These are phyloP conservation scores for Petromus typicus DNA, from an alignment of 2,113 vertebrate species.

Conservation along the genomic window DNA sequence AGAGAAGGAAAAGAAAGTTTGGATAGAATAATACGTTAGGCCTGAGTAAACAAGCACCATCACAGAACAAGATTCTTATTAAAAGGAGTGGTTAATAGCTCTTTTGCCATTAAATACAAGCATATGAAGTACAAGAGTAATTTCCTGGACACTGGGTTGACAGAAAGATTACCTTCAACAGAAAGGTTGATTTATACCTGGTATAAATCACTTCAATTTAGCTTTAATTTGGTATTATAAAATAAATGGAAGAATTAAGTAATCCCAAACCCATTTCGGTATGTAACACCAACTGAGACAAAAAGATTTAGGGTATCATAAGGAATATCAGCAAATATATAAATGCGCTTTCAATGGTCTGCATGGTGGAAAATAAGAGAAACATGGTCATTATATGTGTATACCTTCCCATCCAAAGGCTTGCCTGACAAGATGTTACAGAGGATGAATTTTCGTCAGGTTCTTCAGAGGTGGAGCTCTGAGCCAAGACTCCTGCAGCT, in stretches of 20 bases:
- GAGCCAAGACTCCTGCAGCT: constrained; percentile 91
- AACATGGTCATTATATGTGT: background rate
- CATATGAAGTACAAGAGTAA: background rate
- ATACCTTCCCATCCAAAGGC: constrained; percentile 98
- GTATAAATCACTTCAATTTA: background rate
- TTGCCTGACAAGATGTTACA: constrained; percentile 94
- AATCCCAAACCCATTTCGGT: constrained; percentile 21
- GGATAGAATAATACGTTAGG: constrained; percentile 75
- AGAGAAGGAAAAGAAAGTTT: constrained; percentile 83
- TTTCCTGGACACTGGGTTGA: background rate
- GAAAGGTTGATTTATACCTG: too few relatives aligned
- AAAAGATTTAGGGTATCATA: constrained; percentile 11
- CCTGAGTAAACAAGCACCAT: constrained; percentile 79
- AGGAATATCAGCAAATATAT: background rate
- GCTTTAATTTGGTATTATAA: background rate
- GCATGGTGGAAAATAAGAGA: background rate
- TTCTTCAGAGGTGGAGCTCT: constrained; percentile 86
- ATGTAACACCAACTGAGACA: background rate
- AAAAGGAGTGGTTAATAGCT: background rate
- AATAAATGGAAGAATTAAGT: background rate
- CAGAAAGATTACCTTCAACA: background rate
- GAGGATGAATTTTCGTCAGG: constrained; percentile 87
- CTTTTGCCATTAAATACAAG: constrained; percentile 32
- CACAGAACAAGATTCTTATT: background rate
- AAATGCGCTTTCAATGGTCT: background rate